Evolutionary conservation across 2,113 vertebrate genomes (phyloP).

Genomic region (Mus pahari): DNA sequence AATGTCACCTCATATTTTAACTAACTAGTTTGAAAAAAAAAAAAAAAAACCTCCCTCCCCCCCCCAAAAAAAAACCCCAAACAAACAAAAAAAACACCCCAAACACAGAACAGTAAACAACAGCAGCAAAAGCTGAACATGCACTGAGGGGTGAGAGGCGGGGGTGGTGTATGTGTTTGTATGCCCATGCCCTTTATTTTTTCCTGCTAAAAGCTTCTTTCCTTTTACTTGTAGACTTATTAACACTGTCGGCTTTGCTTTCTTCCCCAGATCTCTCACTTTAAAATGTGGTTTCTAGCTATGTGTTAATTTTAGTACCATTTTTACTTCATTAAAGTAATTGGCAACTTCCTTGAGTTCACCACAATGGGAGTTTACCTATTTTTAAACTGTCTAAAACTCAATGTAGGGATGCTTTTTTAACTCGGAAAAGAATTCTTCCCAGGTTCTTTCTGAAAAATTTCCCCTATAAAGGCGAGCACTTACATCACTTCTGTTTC

Average conservation of each 20-base stretch:
- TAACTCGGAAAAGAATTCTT: slow-evolving; percentile 66
- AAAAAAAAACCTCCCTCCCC: background rate
- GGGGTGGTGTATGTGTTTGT: background rate
- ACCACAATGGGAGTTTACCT: slow-evolving; percentile 75
- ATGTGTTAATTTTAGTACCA: slow-evolving; percentile 73
- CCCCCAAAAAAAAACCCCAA: background rate
- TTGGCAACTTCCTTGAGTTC: slow-evolving; percentile 68
- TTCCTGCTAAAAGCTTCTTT: background rate
- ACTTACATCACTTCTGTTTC: slow-evolving; percentile 25
- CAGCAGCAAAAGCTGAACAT: background rate
- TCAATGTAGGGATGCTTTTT: slow-evolving; percentile 64
- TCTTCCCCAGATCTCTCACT: slow-evolving; percentile 30
- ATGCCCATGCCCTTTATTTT: background rate
- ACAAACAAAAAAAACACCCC: background rate
- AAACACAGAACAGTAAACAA: background rate
- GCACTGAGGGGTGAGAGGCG: background rate
- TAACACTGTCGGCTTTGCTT: slow-evolving; percentile 45
- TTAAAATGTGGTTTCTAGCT: slow-evolving; percentile 62
- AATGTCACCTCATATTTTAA: background rate
- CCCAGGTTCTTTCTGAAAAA: slow-evolving; percentile 56
- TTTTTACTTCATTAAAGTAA: slow-evolving; percentile 79
- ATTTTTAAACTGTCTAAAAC: slow-evolving; percentile 75
- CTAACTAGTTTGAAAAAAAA: slow-evolving; percentile 8
- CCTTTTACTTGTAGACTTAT: slow-evolving; percentile 36
- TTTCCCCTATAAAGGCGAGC: background rate